Percentiles rank a stretch among this genome's conserved stretches.
Conservation (phyloP, 2,797 vertebrate species). For the Labroides dimidiatus region DNA sequence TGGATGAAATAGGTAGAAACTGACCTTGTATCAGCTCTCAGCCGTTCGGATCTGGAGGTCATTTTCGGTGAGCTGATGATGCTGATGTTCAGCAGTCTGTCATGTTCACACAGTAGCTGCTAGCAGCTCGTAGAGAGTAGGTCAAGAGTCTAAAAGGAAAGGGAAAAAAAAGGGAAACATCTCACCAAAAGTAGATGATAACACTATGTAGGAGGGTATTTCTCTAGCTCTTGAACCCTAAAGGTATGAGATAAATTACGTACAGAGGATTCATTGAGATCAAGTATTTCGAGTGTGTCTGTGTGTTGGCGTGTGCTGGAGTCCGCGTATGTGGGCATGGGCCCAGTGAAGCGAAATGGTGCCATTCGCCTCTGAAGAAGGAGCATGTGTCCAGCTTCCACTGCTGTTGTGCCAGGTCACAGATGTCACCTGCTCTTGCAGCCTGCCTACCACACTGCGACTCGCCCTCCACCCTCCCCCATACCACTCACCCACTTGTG, state of each 20-base stretch:
- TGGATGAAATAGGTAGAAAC: conserved; percentile 23
- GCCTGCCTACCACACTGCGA: conserved; percentile 17
- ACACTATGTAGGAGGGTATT: not conserved
- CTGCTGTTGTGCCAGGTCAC: conserved; percentile 67
- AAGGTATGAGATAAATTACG: conserved; percentile 12
- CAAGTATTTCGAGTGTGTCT: conserved; percentile 15
- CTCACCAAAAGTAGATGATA: not conserved
- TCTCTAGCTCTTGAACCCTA: conserved; percentile 2
- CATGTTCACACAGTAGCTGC: conserved; percentile 32
- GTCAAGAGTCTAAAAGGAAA: conserved; percentile 31
- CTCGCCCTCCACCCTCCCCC: not conserved
- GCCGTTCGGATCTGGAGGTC: conserved; percentile 10
- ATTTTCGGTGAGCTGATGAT: conserved; percentile 30
- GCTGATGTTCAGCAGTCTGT: conserved; percentile 31
- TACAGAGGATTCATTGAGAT: conserved; percentile 30
- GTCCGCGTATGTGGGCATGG: conserved; percentile 23
- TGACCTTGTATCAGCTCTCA: conserved; percentile 31
- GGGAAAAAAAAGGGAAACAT: not conserved
- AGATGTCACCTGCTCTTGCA: conserved; percentile 73
- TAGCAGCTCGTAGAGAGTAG: conserved; percentile 29
- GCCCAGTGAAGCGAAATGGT: conserved; percentile 56
- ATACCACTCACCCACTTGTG: conserved; percentile 32
- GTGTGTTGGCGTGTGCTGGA: conserved; percentile 13
- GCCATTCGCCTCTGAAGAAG: conserved; percentile 65
- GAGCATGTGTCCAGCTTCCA: conserved; percentile 68